phyloP scores from a whole-genome alignment of 1,140 invertebrate species.

The Anoplophora glabripennis region DNA sequence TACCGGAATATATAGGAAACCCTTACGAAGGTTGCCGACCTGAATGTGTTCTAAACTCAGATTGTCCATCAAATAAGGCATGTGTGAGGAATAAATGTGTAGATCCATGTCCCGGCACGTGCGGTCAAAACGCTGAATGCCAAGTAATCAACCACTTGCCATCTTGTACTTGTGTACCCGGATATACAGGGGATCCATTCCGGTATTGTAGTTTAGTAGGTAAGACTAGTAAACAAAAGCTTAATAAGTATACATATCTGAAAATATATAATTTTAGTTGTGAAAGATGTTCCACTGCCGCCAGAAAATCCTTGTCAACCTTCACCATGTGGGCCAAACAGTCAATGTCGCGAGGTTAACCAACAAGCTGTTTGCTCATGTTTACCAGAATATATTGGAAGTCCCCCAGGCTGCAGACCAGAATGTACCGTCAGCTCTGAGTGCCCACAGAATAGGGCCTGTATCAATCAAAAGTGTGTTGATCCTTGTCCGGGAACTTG shows the following conservation, averaged over 20 bases:
- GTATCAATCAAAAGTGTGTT: slow-evolving; percentile 62
- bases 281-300: slow-evolving; percentile 42
- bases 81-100: slow-evolving; percentile 52
- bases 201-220: slow-evolving; percentile 47
- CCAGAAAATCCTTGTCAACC: slow-evolving; percentile 61
- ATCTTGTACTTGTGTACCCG: slow-evolving; percentile 56
- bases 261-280: slow-evolving; percentile 53
- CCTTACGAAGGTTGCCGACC: slow-evolving; percentile 53
- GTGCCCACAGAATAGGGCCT: slow-evolving; percentile 62
- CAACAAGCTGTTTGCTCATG: slow-evolving; percentile 66
- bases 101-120: slow-evolving; percentile 55
- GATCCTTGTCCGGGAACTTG: slow-evolving; percentile 70
- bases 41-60: slow-evolving; percentile 52
- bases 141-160: slow-evolving; percentile 56
- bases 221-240: not conserved
- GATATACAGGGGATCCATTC: slow-evolving; percentile 58
- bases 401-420: slow-evolving; percentile 62
- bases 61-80: slow-evolving; percentile 51
- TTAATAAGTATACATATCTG: slow-evolving; percentile 8
- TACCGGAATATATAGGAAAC: slow-evolving; percentile 54
- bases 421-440: slow-evolving; percentile 66
- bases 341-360: slow-evolving; percentile 64
- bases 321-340: slow-evolving; percentile 71
- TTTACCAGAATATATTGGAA: slow-evolving; percentile 60
- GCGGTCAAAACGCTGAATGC: slow-evolving; percentile 56